phyloP scores from a whole-genome alignment of 1,140 invertebrate species.

The Cherax destructor region DNA sequence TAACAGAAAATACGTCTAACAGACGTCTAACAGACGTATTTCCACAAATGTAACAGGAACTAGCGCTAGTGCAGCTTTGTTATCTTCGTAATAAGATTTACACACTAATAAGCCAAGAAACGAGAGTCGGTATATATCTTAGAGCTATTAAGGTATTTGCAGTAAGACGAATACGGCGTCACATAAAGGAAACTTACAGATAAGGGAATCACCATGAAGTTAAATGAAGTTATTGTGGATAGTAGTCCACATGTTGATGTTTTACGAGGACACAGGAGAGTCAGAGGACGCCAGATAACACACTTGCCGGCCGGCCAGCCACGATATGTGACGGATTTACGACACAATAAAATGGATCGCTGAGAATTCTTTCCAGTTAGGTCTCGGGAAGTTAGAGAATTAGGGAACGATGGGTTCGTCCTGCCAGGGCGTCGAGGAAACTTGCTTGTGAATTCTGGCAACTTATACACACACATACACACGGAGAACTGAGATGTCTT shows the following conservation, averaged over 20 bases:
- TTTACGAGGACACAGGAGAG: background rate
- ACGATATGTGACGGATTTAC: conserved; percentile 6
- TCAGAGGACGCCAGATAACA: background rate
- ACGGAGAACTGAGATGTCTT: too few species aligned
- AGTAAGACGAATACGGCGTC: too few species aligned
- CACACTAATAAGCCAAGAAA: background rate
- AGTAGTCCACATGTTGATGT: background rate
- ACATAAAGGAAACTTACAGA: too few species aligned
- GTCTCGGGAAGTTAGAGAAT: background rate
- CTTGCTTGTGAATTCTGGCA: too few species aligned
- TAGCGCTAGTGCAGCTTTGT: background rate
- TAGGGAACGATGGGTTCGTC: background rate
- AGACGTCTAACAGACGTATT: too few species aligned
- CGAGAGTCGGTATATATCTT: background rate
- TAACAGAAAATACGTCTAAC: too few species aligned
- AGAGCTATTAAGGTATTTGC: background rate
- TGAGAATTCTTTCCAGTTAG: background rate
- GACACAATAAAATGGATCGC: background rate
- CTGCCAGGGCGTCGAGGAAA: background rate
- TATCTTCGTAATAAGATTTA: background rate
- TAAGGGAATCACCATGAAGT: background rate
- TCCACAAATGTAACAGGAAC: background rate
- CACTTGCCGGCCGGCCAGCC: conserved; percentile 2
- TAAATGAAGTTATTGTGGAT: background rate
- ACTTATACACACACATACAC: too few species aligned